A percentile compares a stretch with the other conserved stretches of the same genome.
Conservation (phyloP, 1,140 invertebrate species). For the Drosophila sucinea region DNA sequence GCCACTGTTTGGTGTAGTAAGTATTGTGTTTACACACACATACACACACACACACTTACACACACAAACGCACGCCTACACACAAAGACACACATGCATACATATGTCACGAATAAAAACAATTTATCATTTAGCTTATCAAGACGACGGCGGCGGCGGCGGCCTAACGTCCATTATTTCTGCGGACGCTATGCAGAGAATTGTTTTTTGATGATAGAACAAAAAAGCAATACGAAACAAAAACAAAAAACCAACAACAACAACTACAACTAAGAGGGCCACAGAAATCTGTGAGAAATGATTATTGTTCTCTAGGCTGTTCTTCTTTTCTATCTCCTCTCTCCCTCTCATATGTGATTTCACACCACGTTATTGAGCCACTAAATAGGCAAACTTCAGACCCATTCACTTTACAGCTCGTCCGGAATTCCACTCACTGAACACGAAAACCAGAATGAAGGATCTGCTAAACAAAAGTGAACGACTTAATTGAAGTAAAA, state of each 20-base stretch:
- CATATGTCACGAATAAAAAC: slow-evolving; percentile 81
- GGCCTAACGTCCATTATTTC: slow-evolving; percentile 79
- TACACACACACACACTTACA: slow-evolving; percentile 18
- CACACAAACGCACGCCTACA: slow-evolving; percentile 15
- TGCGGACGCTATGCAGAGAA: slow-evolving; percentile 76
- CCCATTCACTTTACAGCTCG: not conserved
- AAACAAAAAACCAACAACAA: slow-evolving; percentile 35
- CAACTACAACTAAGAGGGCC: not conserved
- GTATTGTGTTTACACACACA: slow-evolving; percentile 31
- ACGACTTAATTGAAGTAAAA: slow-evolving; percentile 4
- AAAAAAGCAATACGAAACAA: slow-evolving; percentile 5
- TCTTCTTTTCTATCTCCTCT: not conserved
- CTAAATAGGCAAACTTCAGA: slow-evolving; percentile 6
- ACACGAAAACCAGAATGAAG: not conserved
- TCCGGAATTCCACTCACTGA: not conserved
- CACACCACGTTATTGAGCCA: not conserved
- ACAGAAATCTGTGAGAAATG: slow-evolving; percentile 69
- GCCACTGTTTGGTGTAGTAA: slow-evolving; percentile 16
- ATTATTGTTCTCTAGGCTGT: slow-evolving; percentile 55
- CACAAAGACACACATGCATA: slow-evolving; percentile 35
- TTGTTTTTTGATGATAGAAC: slow-evolving; percentile 80
- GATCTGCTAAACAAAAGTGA: not conserved
- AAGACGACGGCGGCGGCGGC: slow-evolving; percentile 49
- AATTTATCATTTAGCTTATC: slow-evolving; percentile 82
- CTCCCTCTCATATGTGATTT: not conserved